A percentile compares a stretch with the other conserved stretches of the same genome.
Conservation (phyloP, 2,888 invertebrate genomes). For the Hydrotaea diabolus region DNA sequence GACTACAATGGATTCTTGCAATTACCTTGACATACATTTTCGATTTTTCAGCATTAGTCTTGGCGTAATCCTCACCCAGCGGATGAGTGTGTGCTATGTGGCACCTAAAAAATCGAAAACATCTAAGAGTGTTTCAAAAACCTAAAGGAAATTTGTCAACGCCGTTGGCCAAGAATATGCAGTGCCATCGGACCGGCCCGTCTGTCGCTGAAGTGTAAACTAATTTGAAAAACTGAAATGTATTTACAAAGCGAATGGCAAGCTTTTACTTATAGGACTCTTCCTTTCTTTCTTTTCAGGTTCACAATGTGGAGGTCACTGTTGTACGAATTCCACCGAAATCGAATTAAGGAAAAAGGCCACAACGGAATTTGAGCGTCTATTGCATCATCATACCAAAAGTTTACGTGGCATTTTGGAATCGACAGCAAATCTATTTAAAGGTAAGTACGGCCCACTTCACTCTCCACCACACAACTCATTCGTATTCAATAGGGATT, state of each 20-base stretch:
- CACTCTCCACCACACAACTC: not conserved
- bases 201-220: constrained; percentile 10
- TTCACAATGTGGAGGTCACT: constrained; percentile 79
- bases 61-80: constrained; percentile 5
- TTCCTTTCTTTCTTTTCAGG: constrained; percentile 73
- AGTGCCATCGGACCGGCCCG: not conserved
- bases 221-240: constrained; percentile 29
- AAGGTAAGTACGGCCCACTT: constrained; percentile 84
- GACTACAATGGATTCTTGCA: constrained; percentile 9
- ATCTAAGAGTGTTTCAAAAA: not conserved
- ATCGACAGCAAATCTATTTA: constrained; percentile 87
- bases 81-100: not conserved
- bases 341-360: constrained; percentile 78
- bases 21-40: constrained; percentile 27
- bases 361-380: constrained; percentile 83
- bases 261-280: not conserved
- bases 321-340: constrained; percentile 80
- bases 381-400: constrained; percentile 87
- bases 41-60: not conserved
- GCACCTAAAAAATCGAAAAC: no score
- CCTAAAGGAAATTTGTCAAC: constrained; percentile 8
- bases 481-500: constrained; percentile 4
- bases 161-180: not conserved
- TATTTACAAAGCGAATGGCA: not conserved
- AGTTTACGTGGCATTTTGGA: constrained; percentile 89